Evolutionary conservation across 2,888 invertebrate genomes (phyloP), one percentile per base, ranked within the genome.

Genomic region (Archips xylosteana): DNA sequence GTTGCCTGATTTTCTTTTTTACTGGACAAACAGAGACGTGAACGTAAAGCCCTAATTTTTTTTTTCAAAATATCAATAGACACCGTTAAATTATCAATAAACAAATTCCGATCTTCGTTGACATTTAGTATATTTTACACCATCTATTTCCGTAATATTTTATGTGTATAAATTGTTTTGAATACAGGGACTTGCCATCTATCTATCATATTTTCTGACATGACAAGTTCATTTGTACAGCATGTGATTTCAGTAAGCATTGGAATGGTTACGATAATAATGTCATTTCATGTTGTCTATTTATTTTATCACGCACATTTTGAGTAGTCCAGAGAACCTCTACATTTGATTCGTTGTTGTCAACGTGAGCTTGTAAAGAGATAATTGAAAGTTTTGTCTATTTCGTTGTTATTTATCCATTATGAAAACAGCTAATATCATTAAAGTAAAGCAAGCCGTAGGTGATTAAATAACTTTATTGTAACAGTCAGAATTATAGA

Each of bases 201-300:
- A 36, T 36, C n/a, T 49, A 13, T 32, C 57, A 54, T 2, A 8
- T n/a, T 51, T 51, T 5, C 57, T 32, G 57, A 57, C 57, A 57
- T 57, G 57, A 57, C 57, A 57, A 32, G 57, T 57, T 10, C 32
- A 57, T 57, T 57, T 57, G 9, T 32, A 10, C 32, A 57, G 57
- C 57, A 32, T 32, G 23, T 54, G 57, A 57, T 32, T 57, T 32
- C 12, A 57, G 57, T 32, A 10, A 32, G 9, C 6, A 39, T 39
- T 39, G 57, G 9, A 32, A 32, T 32, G 10, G 32, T 57, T n/a
- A 57, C 10, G 32, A 57, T 32, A 57, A 32, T 32, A 57, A 12
- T 32, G 57, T 57, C 10, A 32, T 32, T 57, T 57, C 32, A 57
- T 57, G 57, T 12, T 32, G 57, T 57, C 32, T 57, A 10, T 57